Conservation (phyloP, 2,888 invertebrate species). For the Cosmia trapezina region DNA sequence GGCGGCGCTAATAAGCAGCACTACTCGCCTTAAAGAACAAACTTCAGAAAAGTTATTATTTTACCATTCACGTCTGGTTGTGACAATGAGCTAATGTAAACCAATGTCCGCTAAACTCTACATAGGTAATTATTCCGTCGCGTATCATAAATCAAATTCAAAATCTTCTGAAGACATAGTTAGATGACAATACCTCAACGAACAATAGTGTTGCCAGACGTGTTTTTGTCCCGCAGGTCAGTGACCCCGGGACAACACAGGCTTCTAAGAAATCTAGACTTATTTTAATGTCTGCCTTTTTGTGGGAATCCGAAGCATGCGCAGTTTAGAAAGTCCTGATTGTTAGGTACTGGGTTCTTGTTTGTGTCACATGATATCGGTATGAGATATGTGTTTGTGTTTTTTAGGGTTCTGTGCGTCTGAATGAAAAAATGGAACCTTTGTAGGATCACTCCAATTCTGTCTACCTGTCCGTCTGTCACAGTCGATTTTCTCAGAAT, state of each 20-base stretch:
- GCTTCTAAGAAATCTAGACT: constrained; percentile 63
- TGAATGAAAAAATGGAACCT: too few species aligned
- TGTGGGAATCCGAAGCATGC: constrained; percentile 49
- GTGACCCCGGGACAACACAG: constrained; percentile 47
- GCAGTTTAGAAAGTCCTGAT: constrained; percentile 52
- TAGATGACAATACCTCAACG: constrained; percentile 41
- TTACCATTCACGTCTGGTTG: background rate
- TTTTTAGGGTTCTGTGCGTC: background rate
- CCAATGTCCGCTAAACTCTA: background rate
- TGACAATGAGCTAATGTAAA: background rate
- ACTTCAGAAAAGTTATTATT: background rate
- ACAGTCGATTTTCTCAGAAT: too few species aligned
- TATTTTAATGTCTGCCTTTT: constrained; percentile 51
- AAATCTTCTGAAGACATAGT: constrained; percentile 25
- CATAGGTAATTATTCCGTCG: background rate
- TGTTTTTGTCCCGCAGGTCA: constrained; percentile 57
- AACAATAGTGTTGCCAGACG: constrained; percentile 51
- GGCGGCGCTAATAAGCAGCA: too few species aligned
- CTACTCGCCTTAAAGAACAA: too few species aligned
- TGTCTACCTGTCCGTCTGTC: too few species aligned
- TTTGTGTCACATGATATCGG: constrained; percentile 13
- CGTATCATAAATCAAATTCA: constrained; percentile 37
- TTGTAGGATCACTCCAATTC: too few species aligned
- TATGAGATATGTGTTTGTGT: constrained; percentile 41
- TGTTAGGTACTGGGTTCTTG: constrained; percentile 20